Percentiles rank a stretch among this genome's conserved stretches.
Evolutionary conservation across 2,113 vertebrate genomes (phyloP).

Genomic region (Lasiurus borealis): DNA sequence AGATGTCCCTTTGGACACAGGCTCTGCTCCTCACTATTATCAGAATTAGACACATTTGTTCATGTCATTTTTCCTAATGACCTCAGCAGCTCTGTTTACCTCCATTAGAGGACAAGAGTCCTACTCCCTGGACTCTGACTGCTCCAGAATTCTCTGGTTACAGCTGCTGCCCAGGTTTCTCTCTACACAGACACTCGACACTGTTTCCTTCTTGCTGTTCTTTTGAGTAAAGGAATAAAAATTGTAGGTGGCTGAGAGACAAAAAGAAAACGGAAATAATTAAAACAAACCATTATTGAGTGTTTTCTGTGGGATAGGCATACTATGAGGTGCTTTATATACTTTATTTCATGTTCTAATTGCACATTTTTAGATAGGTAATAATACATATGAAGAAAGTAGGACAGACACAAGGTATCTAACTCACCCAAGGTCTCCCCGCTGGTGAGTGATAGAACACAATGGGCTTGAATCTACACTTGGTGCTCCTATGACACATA

Average conservation of each 20-base stretch:
- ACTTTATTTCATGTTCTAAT: background rate
- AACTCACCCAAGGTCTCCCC: background rate
- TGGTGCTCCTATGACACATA: background rate
- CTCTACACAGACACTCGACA: rapidly evolving
- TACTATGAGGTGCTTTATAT: background rate
- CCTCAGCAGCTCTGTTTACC: background rate
- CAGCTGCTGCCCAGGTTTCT: no score
- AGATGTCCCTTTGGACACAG: background rate
- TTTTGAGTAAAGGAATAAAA: background rate
- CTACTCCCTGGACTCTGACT: rapidly evolving
- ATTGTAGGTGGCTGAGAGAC: no score
- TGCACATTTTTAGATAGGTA: background rate
- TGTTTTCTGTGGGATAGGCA: background rate
- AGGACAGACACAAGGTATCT: background rate
- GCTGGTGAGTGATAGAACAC: background rate
- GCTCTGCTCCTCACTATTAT: no score
- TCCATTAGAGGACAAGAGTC: rapidly evolving
- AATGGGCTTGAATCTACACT: rapidly evolving
- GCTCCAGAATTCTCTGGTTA: background rate
- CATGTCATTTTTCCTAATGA: background rate
- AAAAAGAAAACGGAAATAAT: background rate
- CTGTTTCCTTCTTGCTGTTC: background rate
- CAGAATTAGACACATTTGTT: background rate
- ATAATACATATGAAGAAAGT: background rate
- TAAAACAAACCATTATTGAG: background rate